Conservation (phyloP, 1,140 invertebrate genomes). For the Drosophila bifasciata region DNA sequence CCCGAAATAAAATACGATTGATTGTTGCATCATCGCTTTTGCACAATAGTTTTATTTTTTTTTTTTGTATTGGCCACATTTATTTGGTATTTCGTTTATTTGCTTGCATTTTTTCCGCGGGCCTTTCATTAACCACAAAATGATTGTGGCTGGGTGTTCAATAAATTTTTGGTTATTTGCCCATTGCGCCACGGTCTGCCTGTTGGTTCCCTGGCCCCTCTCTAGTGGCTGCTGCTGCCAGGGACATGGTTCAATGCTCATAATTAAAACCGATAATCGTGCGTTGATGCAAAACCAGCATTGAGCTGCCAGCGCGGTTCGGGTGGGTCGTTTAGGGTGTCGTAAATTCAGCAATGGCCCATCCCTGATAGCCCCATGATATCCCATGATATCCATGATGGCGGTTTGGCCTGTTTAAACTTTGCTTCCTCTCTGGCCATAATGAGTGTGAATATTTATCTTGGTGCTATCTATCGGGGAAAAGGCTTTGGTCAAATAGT, state of each 20-base stretch:
- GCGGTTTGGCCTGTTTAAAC: constrained; percentile 12
- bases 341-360: constrained; percentile 11
- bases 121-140: constrained; percentile 53
- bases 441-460: constrained; percentile 17
- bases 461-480: neutral
- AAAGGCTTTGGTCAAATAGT: constrained; percentile 26
- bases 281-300: constrained; percentile 30
- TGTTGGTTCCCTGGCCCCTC: neutral
- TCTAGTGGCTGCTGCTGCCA: constrained; percentile 1
- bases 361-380: too few species aligned
- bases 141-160: constrained; percentile 55
- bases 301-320: neutral
- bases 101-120: constrained; percentile 6
- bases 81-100: neutral
- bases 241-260: constrained; percentile 22
- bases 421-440: neutral
- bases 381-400: constrained; percentile 25
- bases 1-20: neutral
- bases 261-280: constrained; percentile 65
- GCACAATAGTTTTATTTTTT: neutral
- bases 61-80: neutral
- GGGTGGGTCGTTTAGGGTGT: constrained; percentile 14
- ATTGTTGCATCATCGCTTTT: neutral
- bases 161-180: constrained; percentile 60
- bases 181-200: neutral